Conservation (phyloP, 2,797 vertebrate species). For the Alectoris magna region DNA sequence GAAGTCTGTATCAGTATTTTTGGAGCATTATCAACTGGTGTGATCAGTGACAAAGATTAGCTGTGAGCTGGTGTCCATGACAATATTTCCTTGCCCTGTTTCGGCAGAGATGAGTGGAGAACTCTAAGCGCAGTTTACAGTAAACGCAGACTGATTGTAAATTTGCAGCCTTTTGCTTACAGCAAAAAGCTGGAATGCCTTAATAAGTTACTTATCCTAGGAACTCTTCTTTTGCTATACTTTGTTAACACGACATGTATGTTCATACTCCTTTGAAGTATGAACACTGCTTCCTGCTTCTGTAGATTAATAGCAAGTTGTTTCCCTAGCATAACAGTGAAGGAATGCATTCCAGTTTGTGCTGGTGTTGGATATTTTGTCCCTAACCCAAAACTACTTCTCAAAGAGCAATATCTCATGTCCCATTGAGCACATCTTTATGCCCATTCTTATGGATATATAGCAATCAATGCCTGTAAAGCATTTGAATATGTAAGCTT, state of each 20-base stretch:
- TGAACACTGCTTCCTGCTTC: neutral
- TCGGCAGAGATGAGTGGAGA: neutral
- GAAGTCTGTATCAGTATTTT: constrained; percentile 31
- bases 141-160: neutral
- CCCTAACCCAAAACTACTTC: neutral
- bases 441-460: neutral
- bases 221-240: neutral
- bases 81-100: constrained; percentile 6
- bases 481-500: neutral
- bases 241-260: neutral
- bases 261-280: neutral
- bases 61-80: neutral
- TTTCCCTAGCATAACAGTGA: neutral
- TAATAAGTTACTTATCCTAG: neutral
- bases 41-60: constrained; percentile 43
- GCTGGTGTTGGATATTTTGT: neutral
- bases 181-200: neutral
- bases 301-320: neutral
- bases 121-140: neutral
- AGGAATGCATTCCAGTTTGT: neutral
- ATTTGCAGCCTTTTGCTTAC: neutral
- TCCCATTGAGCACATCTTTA: neutral
- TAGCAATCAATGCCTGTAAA: neutral
- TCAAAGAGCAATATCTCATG: neutral
- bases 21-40: neutral